phyloP scores from a whole-genome alignment of 2,888 invertebrate species.

The Elmis aenea region DNA sequence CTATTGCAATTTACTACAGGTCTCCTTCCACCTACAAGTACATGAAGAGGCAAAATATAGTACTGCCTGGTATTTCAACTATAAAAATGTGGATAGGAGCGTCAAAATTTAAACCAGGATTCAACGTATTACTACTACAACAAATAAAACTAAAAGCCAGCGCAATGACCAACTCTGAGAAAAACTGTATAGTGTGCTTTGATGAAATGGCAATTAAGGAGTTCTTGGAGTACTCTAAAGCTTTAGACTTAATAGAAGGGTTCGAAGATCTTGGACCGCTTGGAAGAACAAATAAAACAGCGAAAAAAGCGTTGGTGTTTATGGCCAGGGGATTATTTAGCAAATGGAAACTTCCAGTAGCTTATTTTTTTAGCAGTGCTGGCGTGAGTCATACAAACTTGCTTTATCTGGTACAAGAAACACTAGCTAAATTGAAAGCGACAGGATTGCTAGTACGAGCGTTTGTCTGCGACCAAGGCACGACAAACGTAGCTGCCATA shows the following conservation, averaged over 20 bases:
- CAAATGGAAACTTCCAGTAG: conserved; percentile 9
- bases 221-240: conserved; percentile 6
- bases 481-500: too few species aligned
- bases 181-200: conserved; percentile 8
- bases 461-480: conserved; percentile 9
- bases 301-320: conserved; percentile 7
- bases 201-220: conserved; percentile 11
- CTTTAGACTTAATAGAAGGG: conserved; percentile 12
- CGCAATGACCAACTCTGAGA: conserved; percentile 2
- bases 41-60: too few species aligned
- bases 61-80: too few species aligned
- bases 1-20: too few species aligned
- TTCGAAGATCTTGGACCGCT: conserved; percentile 12
- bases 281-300: conserved; percentile 4
- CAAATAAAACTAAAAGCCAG: too few species aligned
- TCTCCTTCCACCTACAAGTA: too few species aligned
- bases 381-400: conserved; percentile 2
- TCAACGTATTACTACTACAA: too few species aligned
- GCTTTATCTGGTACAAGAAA: conserved; percentile 1
- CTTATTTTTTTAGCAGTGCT: conserved; percentile 4
- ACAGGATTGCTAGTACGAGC: conserved; percentile 4
- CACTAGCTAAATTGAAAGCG: conserved; percentile 1
- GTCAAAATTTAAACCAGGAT: too few species aligned
- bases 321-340: conserved; percentile 7
- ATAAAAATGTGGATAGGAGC: too few species aligned